Base-by-base conservation (phyloP, 2,113 vertebrate species). In the Ploceus nigricollis region DNA sequence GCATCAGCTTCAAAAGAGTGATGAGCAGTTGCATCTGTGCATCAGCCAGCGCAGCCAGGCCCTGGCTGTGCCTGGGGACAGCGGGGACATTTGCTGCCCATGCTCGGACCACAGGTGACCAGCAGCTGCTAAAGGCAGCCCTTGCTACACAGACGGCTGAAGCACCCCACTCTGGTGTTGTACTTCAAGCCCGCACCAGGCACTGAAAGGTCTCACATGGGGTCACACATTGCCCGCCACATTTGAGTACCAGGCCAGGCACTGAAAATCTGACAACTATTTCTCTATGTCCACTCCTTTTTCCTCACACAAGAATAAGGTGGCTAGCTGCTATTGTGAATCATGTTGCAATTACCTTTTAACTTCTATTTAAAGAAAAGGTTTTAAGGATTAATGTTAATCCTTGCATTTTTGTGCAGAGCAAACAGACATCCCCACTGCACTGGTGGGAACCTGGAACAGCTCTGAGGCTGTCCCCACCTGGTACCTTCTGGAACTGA, bases 61-160 rank as follows among this genome's bases (percentile, higher is more conserved):
- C 39, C 20, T 28, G 28, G 56, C 39, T 81, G 68, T 73, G n/a
- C 35, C 18, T 27, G 15, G 31, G 92, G 33, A 44, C 33, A n/a
- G 35, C 3, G 1, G 30, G 50, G 39, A 87, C 4, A 2, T 5
- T 71, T 0, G 0, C 48, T 63, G 61, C 16, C 70, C 40, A 1
- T 68, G 40, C 37, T 68, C 0, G 0, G 57, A 44, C 5, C 21
- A 17, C 47, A 27, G 56, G 23, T 27, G 68, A 31, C 35, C 88
- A 82, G 53, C 70, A 92, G 61, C 48, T 50, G 8, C 61, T 27
- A 15, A 68, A 61, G 51, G 20, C 68, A 86, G 86, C 37, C 35
- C 47, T 66, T 33, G 18, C 35, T 63, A 2, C 6, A 1, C n/a
- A 64, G 20, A 31, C 61, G 54, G 20, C 23, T 84, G 60, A 71